A percentile compares a stretch with the other conserved stretches of the same genome.
phyloP scores from a whole-genome alignment of 2,113 vertebrate species.

The Clarias macrocephalus region DNA sequence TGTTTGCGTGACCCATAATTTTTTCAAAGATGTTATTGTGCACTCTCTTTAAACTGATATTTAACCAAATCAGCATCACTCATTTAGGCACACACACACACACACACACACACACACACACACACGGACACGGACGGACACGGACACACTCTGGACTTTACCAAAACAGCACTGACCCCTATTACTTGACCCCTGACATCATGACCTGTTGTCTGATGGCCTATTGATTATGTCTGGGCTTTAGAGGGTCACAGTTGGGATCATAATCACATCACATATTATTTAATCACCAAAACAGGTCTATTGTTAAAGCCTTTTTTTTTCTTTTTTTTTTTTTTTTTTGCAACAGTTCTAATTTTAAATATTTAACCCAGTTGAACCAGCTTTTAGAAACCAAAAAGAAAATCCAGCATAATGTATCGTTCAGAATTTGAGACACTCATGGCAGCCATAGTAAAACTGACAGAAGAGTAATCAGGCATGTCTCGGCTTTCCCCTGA shows the following conservation, averaged over 20 bases:
- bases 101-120: constrained; percentile 39
- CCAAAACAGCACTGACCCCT: constrained; percentile 63
- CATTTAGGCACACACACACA: constrained; percentile 32
- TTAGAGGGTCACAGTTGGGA: constrained; percentile 64
- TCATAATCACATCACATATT: constrained; percentile 70
- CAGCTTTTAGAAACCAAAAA: background rate
- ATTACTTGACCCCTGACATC: constrained; percentile 66
- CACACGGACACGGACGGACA: constrained; percentile 38
- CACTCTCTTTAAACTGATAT: constrained; percentile 42
- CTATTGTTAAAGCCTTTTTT: background rate
- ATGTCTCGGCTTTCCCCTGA: constrained; percentile 53
- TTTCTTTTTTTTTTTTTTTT: background rate
- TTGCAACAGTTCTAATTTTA: background rate
- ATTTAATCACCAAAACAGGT: constrained; percentile 43
- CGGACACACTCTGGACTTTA: constrained; percentile 20
- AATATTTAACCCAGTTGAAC: background rate
- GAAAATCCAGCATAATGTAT: background rate
- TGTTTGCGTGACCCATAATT: constrained; percentile 59
- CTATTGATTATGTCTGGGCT: constrained; percentile 79
- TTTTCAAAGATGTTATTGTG: constrained; percentile 34
- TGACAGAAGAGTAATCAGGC: constrained; percentile 59
- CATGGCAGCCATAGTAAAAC: constrained; percentile 55
- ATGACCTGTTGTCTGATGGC: constrained; percentile 78
- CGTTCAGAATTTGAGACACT: constrained; percentile 23
- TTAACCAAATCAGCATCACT: constrained; percentile 66